These are phyloP conservation scores for Sturnira hondurensis DNA, from an alignment of 2,113 vertebrate species.

Conservation along the genomic window DNA sequence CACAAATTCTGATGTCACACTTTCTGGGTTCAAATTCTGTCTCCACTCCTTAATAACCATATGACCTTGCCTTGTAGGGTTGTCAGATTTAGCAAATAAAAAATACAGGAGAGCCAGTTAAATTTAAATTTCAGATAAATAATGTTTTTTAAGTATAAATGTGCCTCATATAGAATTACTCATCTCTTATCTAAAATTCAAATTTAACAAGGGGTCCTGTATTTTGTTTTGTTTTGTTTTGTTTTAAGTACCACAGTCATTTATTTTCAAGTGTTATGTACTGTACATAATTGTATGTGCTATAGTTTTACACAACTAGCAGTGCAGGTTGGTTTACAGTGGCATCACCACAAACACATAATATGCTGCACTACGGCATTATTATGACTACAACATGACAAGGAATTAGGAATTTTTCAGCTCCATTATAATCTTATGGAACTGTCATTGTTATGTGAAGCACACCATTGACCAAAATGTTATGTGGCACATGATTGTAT, in stretches of 20 bases:
- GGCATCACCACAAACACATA: neutral
- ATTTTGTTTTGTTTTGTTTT: no score
- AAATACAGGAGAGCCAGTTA: neutral
- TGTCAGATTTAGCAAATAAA: conserved; percentile 30
- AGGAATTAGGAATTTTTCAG: neutral
- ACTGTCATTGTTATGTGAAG: neutral
- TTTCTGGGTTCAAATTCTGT: neutral
- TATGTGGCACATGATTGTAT: no score
- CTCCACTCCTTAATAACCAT: neutral
- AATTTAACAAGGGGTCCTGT: neutral
- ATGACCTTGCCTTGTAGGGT: neutral
- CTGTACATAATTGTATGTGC: neutral
- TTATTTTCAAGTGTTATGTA: neutral
- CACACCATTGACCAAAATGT: neutral
- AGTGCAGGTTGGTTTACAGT: neutral
- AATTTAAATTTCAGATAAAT: conserved; percentile 38
- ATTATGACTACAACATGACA: neutral
- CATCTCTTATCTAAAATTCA: conserved; percentile 26
- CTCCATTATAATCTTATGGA: neutral
- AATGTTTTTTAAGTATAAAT: neutral
- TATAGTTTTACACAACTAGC: neutral
- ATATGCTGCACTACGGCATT: neutral
- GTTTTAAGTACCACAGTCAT: neutral
- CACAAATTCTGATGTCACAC: neutral
- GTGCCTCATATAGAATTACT: neutral